Base-by-base conservation (phyloP, 1,140 invertebrate species). In the Hydropsyche tenuis region DNA sequence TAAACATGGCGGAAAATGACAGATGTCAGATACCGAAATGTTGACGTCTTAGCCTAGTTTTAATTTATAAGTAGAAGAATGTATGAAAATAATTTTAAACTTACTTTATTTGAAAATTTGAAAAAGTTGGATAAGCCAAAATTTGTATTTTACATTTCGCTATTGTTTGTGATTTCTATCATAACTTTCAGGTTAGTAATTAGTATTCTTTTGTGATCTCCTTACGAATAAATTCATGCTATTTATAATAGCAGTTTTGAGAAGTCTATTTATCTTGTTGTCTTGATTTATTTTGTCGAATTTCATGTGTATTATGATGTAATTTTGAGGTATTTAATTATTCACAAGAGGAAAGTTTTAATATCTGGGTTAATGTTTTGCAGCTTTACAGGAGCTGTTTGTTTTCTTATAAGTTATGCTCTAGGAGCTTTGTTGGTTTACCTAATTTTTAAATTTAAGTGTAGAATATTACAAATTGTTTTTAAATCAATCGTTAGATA, bases 401-500 rank as follows among this genome's bases (percentile, higher is more conserved):
- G 70, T 45, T 65, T 77, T 45, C 7, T 75, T 5, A 66, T 60
- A 16, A 75, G 76, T 72, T 77, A 75, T 42, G 43, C 73, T 12
- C 56, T 69, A 63, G 76, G 76, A 66, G 43, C 75, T 45, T 14
- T 75, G 3, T 51, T 77, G 27, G 73, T 73, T 72, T 77, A 75
- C 65, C 65, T 74, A 18, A 74, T 73, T 43, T 68, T 77, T 27
- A 77, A 75, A 68, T 77, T 63, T 30, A 77, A 77, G 53, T 22
- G 22, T 23, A 60, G 53, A 27, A 53, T 72, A 53, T 11, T 69
- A 25, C 18, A 48, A 12, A 16, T 43, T 2, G 2, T 60, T 4
- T 70, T 56, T 37, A 37, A 20, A 70, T 45, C 16, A 5, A n/a
- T 65, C 16, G 4, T 65, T 20, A 22, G 4, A 65, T 43, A 16